Percentiles rank a stretch among this genome's conserved stretches.
These are phyloP conservation scores for Zootoca vivipara DNA, from an alignment of 2,113 vertebrate genomes.

Conservation along the genomic window DNA sequence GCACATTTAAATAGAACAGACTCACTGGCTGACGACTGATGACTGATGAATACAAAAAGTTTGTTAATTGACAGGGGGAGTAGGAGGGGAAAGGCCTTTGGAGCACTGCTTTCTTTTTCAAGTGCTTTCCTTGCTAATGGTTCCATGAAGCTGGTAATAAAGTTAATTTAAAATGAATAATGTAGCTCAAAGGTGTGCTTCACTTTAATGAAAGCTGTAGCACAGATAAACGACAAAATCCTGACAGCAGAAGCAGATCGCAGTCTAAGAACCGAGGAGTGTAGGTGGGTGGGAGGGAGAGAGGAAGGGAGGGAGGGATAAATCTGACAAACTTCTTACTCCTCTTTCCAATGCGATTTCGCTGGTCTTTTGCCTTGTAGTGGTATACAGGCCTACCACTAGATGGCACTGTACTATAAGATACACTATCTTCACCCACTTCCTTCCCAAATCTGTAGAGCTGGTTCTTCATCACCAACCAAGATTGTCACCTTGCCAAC, in stretches of 20 bases:
- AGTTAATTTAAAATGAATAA: conserved; percentile 60
- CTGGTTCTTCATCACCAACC: not conserved
- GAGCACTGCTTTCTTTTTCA: conserved; percentile 44
- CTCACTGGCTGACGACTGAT: conserved; percentile 74
- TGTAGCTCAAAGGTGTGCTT: conserved; percentile 19
- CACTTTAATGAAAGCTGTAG: conserved; percentile 31
- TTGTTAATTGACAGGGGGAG: conserved; percentile 66
- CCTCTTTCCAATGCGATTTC: not conserved
- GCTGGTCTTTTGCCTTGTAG: conserved; percentile 12
- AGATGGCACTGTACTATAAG: conserved; percentile 78
- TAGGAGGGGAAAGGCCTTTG: not conserved
- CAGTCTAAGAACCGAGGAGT: not conserved
- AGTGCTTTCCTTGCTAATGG: conserved; percentile 48
- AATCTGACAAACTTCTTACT: conserved; percentile 33
- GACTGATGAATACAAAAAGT: conserved; percentile 81
- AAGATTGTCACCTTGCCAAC: not conserved
- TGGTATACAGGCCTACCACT: conserved; percentile 49
- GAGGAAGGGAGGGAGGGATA: not conserved
- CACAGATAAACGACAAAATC: not conserved
- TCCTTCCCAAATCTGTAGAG: not conserved
- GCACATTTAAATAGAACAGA: conserved; percentile 75
- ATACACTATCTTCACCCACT: conserved; percentile 20
- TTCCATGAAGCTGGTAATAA: conserved; percentile 48
- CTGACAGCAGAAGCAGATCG: not conserved
- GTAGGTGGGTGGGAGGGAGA: not conserved